phyloP scores from a whole-genome alignment of 2,888 invertebrate species.

The Syrphus vitripennis region DNA sequence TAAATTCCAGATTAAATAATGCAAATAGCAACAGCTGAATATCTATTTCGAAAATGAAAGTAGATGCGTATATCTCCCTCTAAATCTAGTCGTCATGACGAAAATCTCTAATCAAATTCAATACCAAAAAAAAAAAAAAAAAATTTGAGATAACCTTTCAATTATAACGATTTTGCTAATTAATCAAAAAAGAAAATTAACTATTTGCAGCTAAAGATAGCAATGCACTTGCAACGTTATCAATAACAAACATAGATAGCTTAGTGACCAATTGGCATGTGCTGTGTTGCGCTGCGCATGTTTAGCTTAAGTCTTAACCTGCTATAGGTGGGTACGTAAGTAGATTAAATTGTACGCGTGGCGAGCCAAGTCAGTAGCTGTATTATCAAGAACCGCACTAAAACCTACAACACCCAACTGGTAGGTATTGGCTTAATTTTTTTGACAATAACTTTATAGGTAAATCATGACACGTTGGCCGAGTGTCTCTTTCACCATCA shows the following conservation, averaged over 20 bases:
- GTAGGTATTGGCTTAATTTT: conserved; percentile 31
- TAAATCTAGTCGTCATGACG: neutral
- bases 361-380: conserved; percentile 1
- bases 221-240: conserved; percentile 30
- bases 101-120: neutral
- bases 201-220: neutral
- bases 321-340: neutral
- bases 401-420: neutral
- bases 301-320: neutral
- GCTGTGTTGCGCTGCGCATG: conserved; percentile 11
- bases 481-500: neutral
- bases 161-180: conserved; percentile 2
- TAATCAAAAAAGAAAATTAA: conserved; percentile 16
- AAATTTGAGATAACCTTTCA: conserved; percentile 39
- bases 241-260: neutral
- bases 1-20: neutral
- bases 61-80: too few relatives aligned
- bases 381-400: neutral
- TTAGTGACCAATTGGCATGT: neutral
- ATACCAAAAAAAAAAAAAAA: neutral
- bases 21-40: conserved; percentile 48
- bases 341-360: conserved; percentile 54
- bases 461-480: conserved; percentile 61
- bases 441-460: conserved; percentile 9
- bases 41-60: conserved; percentile 42